Conservation (phyloP, 2,797 vertebrate genomes). For the Phrynocephalus vlangalii region DNA sequence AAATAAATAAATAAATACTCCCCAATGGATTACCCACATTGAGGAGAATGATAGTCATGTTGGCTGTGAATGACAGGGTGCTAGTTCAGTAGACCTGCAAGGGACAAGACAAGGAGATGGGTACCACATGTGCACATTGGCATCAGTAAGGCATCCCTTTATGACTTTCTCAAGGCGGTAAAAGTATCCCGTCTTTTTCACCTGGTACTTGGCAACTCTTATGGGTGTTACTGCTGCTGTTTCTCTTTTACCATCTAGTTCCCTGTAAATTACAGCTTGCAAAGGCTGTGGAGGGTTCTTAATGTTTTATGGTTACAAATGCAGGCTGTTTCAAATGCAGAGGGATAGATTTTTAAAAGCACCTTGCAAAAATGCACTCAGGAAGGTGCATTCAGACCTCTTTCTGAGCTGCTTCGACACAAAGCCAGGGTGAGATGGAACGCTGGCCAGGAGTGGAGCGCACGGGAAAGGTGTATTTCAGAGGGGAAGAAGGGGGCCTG, state of each 20-base stretch:
- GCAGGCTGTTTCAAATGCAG: background rate
- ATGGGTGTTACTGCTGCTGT: background rate
- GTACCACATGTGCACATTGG: background rate
- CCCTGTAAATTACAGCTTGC: background rate
- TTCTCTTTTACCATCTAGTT: background rate
- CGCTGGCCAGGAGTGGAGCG: too few relatives aligned
- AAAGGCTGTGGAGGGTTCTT: background rate
- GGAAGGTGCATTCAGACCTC: background rate
- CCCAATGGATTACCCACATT: too few relatives aligned
- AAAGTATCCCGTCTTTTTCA: background rate
- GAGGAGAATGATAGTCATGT: too few relatives aligned
- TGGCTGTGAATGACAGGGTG: too few relatives aligned
- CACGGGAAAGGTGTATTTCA: too few relatives aligned
- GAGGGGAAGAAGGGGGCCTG: too few relatives aligned
- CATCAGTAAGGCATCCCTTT: too few relatives aligned
- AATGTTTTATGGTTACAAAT: background rate
- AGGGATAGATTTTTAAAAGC: background rate
- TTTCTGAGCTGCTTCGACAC: background rate
- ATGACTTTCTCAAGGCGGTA: background rate
- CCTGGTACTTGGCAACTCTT: background rate
- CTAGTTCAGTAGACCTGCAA: too few relatives aligned
- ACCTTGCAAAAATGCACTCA: background rate
- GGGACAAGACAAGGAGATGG: too few relatives aligned
- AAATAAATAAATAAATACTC: too few relatives aligned
- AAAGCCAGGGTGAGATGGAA: background rate